Base-by-base conservation (phyloP, 1,140 invertebrate genomes). In the Proales similis region DNA sequence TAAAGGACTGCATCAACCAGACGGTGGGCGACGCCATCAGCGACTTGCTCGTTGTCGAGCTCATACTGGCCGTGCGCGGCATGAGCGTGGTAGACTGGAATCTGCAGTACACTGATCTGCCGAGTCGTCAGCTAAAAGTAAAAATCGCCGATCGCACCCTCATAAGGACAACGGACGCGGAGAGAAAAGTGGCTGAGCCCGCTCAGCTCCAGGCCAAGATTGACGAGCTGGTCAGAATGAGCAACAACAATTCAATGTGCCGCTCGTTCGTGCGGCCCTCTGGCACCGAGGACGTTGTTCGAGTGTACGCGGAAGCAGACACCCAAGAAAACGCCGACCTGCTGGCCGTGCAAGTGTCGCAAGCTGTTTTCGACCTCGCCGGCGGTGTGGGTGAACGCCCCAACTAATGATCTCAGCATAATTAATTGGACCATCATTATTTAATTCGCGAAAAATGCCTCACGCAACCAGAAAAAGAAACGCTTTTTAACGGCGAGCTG, bases 21-120 rank as follows among this genome's bases (percentile, higher is more conserved):
- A 88, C 88, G 3, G 90, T 97, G 2, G 94, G 94, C 0, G 94
- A 98, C 80, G 93, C 93, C 0, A 83, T 98, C 14, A 91, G 92
- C 0, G 92, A 97, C 72, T 82, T 98, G 80, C 77, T 99, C 20
- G 71, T 95, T 6, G 88, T 96, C 0, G 95, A 99, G 76, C 85
- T 85, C 0, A 85, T 97, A 45, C 78, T 99, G 3, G 81, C 84
- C 67, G 80, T 82, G 2, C 83, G 83, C 68, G 87, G 84, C 4
- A 90, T 86, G 84, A 79, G 81, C 68, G 77, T 86, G 1, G 70
- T 77, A 24, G 81, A 86, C 30, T 98, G 93, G 94, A 79, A 86
- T 65, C 67, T 73, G 9, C 65, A 71, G 14, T 97, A 95, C 69
- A 73, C 70, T 0, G 92, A 97, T 76, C 79, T 93, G 38, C 61